These are phyloP conservation scores for Glaucomys volans DNA, from an alignment of 2,113 vertebrate genomes.

Conservation along the genomic window DNA sequence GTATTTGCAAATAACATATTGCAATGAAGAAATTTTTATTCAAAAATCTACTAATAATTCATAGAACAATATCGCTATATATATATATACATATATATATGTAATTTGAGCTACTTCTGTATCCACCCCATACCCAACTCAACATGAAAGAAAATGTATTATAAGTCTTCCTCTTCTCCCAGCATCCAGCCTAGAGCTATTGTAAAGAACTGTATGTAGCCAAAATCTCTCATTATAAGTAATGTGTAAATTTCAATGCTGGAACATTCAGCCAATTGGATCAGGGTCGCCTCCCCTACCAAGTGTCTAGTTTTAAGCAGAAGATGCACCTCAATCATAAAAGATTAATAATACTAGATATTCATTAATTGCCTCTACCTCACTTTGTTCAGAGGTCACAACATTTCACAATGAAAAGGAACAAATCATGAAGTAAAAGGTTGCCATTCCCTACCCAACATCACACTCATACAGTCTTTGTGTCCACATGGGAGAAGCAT, in stretches of 20 bases:
- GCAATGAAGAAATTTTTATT: not conserved
- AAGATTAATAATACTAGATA: not conserved
- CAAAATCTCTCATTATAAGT: not conserved
- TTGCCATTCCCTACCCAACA: not conserved
- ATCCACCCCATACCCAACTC: not conserved
- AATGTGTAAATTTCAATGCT: not conserved
- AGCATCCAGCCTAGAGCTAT: not conserved
- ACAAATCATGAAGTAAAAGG: not conserved
- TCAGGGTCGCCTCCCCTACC: too few relatives aligned
- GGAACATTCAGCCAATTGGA: not conserved
- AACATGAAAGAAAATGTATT: not conserved
- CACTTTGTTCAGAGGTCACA: not conserved
- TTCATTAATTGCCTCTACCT: not conserved
- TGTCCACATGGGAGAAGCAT: not conserved
- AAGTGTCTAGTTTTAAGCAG: not conserved
- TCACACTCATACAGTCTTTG: fast-evolving
- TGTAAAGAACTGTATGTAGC: fast-evolving
- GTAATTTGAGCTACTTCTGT: not conserved
- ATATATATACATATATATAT: too few relatives aligned
- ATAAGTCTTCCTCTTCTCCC: not conserved
- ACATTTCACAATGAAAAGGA: not conserved
- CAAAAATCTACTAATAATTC: not conserved
- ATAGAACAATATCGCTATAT: too few relatives aligned
- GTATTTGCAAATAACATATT: not conserved
- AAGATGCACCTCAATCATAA: not conserved